Percentiles rank a stretch among this genome's conserved stretches.
phyloP scores from a whole-genome alignment of 2,888 invertebrate genomes.

The Eremobia ochroleuca region DNA sequence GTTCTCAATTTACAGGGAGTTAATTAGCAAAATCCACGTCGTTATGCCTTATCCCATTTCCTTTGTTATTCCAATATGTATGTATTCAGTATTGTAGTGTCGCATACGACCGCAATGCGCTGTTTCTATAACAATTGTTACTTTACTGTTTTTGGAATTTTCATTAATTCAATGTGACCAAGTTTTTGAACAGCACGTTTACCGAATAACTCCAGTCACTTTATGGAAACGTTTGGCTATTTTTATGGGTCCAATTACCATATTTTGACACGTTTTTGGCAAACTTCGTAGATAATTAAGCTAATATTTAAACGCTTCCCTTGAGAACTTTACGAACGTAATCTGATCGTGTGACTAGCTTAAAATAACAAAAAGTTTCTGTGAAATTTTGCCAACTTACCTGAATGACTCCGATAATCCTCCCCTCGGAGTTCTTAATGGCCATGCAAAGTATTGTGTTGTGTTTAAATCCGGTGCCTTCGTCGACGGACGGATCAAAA shows the following conservation, averaged over 20 bases:
- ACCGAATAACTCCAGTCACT: slow-evolving; percentile 62
- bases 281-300: slow-evolving; percentile 48
- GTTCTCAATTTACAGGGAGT: slow-evolving; percentile 37
- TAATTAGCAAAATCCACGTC: slow-evolving; percentile 53
- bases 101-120: slow-evolving; percentile 81
- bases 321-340: slow-evolving; percentile 22
- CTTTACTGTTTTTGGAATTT: slow-evolving; percentile 60
- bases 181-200: slow-evolving; percentile 53
- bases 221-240: slow-evolving; percentile 53
- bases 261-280: slow-evolving; percentile 50
- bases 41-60: slow-evolving; percentile 9
- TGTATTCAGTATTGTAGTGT: slow-evolving; percentile 61
- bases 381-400: slow-evolving; percentile 75
- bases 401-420: slow-evolving; percentile 98
- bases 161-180: slow-evolving; percentile 60
- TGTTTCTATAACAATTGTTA: slow-evolving; percentile 62
- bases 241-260: slow-evolving; percentile 51
- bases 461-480: slow-evolving; percentile 95
- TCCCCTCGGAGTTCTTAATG: slow-evolving; percentile 97
- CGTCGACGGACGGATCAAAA: slow-evolving; percentile 97
- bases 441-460: slow-evolving; percentile 98
- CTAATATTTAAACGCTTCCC: slow-evolving; percentile 40
- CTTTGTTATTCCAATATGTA: slow-evolving; percentile 42
- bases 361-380: slow-evolving; percentile 42
- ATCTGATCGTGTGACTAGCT: slow-evolving; percentile 19